Conservation (phyloP, 2,888 invertebrate genomes). For the Willowsia nigromaculata region DNA sequence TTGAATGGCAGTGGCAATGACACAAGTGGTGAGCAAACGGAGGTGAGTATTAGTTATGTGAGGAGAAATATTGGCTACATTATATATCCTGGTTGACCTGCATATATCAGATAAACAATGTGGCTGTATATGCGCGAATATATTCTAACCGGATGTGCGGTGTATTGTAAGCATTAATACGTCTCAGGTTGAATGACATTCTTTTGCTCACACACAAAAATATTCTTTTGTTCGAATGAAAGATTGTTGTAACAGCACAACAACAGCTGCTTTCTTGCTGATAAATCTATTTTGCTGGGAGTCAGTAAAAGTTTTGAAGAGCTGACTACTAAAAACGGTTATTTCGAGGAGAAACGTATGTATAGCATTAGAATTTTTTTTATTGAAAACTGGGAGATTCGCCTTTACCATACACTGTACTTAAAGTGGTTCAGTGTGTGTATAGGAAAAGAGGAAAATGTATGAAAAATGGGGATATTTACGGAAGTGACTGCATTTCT, state of each 20-base stretch:
- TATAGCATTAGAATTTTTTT: not conserved
- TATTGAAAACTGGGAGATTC: not conserved
- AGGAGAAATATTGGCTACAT: not conserved
- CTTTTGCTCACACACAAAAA: not conserved
- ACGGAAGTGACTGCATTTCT: conserved; percentile 43
- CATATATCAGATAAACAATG: not conserved
- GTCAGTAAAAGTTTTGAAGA: not conserved
- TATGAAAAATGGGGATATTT: not conserved
- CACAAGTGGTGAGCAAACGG: not conserved
- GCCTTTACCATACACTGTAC: too few relatives aligned
- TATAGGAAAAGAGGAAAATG: not conserved
- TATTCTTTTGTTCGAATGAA: conserved; percentile 9
- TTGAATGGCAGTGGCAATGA: not conserved
- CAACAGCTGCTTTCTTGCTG: conserved; percentile 5
- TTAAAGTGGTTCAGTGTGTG: too few relatives aligned
- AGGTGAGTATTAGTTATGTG: not conserved
- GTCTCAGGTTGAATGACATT: not conserved
- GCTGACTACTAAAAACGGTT: not conserved
- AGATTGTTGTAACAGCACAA: conserved; percentile 16
- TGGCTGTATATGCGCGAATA: not conserved
- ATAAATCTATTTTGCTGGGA: conserved; percentile 34
- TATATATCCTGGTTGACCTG: not conserved
- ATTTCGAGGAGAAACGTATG: not conserved
- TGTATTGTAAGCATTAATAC: not conserved
- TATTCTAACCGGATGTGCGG: not conserved